A percentile compares a stretch with the other conserved stretches of the same genome.
These are phyloP conservation scores for Dendroctonus ponderosae DNA, from an alignment of 1,140 invertebrate genomes.

Conservation along the genomic window DNA sequence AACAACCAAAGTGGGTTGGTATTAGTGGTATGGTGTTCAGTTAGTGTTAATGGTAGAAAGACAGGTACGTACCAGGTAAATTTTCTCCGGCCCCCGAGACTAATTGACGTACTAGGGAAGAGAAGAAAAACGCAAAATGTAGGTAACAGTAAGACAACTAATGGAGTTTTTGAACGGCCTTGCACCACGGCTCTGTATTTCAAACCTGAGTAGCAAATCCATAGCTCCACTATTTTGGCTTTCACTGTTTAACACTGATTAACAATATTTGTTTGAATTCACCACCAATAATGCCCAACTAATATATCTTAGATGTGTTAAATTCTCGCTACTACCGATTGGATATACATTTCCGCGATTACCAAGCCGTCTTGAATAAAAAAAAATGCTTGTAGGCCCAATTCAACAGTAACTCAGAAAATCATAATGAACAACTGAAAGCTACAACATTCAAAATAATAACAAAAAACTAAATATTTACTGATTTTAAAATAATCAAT, in stretches of 20 bases:
- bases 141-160: constrained; percentile 49
- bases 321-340: constrained; percentile 15
- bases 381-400: constrained; percentile 41
- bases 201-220: constrained; percentile 28
- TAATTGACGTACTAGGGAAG: constrained; percentile 71
- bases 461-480: constrained; percentile 45
- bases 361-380: constrained; percentile 19
- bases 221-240: too few species aligned
- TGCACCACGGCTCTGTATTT: constrained; percentile 22
- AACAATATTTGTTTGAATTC: too few species aligned
- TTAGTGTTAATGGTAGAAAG: constrained; percentile 49
- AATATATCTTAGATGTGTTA: too few species aligned
- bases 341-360: constrained; percentile 19
- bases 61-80: constrained; percentile 66
- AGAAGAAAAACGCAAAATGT: constrained; percentile 55
- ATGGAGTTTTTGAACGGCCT: constrained; percentile 30
- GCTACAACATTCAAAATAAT: constrained; percentile 46
- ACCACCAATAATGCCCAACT: too few species aligned
- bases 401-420: constrained; percentile 48
- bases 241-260: too few species aligned
- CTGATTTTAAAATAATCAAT: constrained; percentile 45
- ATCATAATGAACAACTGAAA: constrained; percentile 48
- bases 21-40: constrained; percentile 47
- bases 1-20: constrained; percentile 48
- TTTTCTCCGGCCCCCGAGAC: constrained; percentile 69